Evolutionary conservation across 2,888 invertebrate species (phyloP), one percentile per base, ranked within the genome.

Genomic region (Diarsia rubi): DNA sequence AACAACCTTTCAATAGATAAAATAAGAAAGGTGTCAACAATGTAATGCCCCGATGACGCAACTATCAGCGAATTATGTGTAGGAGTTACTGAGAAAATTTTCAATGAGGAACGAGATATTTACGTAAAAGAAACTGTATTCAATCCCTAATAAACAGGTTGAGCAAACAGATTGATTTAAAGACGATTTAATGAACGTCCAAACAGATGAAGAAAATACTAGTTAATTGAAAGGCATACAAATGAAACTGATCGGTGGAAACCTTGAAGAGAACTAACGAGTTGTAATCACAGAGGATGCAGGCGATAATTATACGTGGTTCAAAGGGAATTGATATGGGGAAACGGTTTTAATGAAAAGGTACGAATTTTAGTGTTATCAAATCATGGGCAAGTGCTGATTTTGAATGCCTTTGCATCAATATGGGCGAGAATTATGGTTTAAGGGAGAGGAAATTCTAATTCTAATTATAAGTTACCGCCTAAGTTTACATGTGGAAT

Each of bases 191-290:
- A 68, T 66, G 27, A 60, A 52, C 65, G 8, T 42, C 37, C 73
- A 80, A 76, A 81, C 27, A 81, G 59, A 71, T 60, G 24, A 64
- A 59, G 68, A 47, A 65, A 71, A 74, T 47, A 37, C 37, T 49
- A 81, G 66, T 73, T 80, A 84, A 87, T 87, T 86, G 81, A 81
- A 86, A 83, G 78, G 69, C 60, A 81, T 31, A 83, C 83, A 83
- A 79, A 82, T 70, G 73, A 66, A 78, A 81, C 78, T 42, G 67
- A 72, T 74, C 78, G 65, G 59, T 81, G 81, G 69, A 81, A 84
- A 75, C 82, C 83, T 88, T 84, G 83, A 88, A 85, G 82, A 78
- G 83, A 82, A 78, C 84, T 90, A 90, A 90, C 89, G 86, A 90
- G 83, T 72, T 78, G 71, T 88, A 88, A 89, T 90, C 81, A 89